These are phyloP conservation scores for Rapana venosa DNA, from an alignment of 2,888 invertebrate species.

Conservation along the genomic window DNA sequence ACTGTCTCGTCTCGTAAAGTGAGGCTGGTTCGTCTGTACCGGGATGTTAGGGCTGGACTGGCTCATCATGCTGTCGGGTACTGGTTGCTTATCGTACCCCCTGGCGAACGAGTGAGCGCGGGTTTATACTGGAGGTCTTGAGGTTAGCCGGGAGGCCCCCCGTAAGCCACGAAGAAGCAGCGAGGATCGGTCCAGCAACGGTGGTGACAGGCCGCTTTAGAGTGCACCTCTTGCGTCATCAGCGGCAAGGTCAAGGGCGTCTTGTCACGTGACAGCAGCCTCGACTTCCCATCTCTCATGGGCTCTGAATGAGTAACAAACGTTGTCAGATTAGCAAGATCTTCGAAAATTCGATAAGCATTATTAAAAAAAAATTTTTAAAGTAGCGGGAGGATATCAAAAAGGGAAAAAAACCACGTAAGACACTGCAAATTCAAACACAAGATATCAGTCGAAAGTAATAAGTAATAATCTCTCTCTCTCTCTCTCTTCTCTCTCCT, in stretches of 20 bases:
- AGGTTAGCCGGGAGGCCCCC: neutral
- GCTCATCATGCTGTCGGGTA: no score
- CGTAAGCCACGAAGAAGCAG: slow-evolving; percentile 19
- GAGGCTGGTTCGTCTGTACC: neutral
- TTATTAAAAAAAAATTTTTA: no score
- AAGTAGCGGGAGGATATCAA: no score
- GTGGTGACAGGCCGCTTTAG: slow-evolving; percentile 13
- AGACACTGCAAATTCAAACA: no score
- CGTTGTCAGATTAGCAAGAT: no score
- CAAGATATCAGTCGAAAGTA: no score
- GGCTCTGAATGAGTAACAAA: slow-evolving; percentile 7
- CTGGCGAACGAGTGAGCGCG: neutral
- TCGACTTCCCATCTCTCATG: neutral
- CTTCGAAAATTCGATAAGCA: no score
- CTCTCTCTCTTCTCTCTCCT: no score
- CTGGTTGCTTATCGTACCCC: no score
- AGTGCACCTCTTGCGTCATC: neutral
- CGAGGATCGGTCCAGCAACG: slow-evolving; percentile 18
- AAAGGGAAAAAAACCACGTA: no score
- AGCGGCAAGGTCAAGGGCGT: slow-evolving; percentile 32
- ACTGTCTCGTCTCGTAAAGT: neutral
- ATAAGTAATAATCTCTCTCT: no score
- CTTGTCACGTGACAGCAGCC: slow-evolving; percentile 26
- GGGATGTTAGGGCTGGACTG: no score
- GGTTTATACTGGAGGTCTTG: neutral